These are phyloP conservation scores for Zophobas atratus DNA, from an alignment of 1,140 invertebrate genomes.

Conservation along the genomic window DNA sequence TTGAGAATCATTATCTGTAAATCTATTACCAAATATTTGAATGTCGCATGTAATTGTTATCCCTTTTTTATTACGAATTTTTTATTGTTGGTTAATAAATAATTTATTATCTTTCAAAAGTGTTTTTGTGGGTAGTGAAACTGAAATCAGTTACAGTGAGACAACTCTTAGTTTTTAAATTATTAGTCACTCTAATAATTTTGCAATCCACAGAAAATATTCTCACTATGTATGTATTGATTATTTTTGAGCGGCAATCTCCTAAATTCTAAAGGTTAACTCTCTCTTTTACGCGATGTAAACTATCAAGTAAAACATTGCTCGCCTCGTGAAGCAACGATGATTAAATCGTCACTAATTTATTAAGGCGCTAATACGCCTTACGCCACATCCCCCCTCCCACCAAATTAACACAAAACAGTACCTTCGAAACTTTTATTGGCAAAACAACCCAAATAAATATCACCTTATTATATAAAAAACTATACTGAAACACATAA, in stretches of 20 bases:
- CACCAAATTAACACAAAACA: background rate
- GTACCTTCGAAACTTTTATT: constrained; percentile 1
- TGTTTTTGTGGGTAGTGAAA: constrained; percentile 20
- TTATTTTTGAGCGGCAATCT: constrained; percentile 40
- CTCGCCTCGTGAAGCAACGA: constrained; percentile 1
- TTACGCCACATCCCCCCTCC: background rate
- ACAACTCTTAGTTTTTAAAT: constrained; percentile 8
- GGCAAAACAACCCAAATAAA: constrained; percentile 27
- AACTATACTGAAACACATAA: constrained; percentile 28
- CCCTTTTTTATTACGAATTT: constrained; percentile 5
- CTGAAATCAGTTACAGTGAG: background rate
- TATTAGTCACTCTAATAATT: constrained; percentile 40
- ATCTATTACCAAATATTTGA: constrained; percentile 43
- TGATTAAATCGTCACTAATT: constrained; percentile 23
- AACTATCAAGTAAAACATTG: constrained; percentile 13
- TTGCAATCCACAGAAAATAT: constrained; percentile 30
- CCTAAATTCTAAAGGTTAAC: constrained; percentile 41
- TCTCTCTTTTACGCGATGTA: constrained; percentile 27
- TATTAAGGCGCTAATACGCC: constrained; percentile 20
- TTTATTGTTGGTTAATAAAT: constrained; percentile 46
- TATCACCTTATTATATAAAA: constrained; percentile 15
- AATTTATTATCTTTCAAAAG: constrained; percentile 42
- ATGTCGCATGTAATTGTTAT: background rate
- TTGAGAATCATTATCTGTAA: constrained; percentile 14
- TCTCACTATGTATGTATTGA: constrained; percentile 34